phyloP scores from a whole-genome alignment of 1,140 invertebrate genomes.

The Euura saliciscinereae region DNA sequence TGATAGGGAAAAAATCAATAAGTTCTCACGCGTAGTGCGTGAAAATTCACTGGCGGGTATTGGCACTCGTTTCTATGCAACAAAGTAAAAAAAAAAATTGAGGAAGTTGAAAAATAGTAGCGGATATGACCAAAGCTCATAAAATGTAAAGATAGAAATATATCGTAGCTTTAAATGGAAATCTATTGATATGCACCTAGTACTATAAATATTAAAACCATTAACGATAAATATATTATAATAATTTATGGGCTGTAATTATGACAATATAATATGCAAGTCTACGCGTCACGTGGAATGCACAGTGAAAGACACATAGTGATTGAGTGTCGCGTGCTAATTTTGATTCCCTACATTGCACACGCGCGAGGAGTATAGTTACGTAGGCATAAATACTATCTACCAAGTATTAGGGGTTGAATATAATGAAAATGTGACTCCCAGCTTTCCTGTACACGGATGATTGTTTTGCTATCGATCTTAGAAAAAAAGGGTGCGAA shows the following conservation, averaged over 20 bases:
- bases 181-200: too few relatives aligned
- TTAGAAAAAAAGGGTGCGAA: too few relatives aligned
- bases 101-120: too few relatives aligned
- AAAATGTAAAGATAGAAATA: too few relatives aligned
- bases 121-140: too few relatives aligned
- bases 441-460: too few relatives aligned
- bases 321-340: background rate
- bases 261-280: background rate
- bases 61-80: background rate
- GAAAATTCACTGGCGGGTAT: background rate
- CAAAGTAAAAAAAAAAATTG: background rate
- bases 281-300: background rate
- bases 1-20: background rate
- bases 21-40: background rate
- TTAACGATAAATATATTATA: background rate
- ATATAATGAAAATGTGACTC: too few relatives aligned
- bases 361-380: background rate
- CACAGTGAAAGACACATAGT: conserved; percentile 4
- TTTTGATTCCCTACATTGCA: background rate
- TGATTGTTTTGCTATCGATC: too few relatives aligned
- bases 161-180: too few relatives aligned
- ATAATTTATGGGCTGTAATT: background rate
- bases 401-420: too few relatives aligned
- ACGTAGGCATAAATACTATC: too few relatives aligned
- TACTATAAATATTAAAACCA: too few relatives aligned